phyloP scores from a whole-genome alignment of 1,140 invertebrate species.

The Chrysopa pallens region DNA sequence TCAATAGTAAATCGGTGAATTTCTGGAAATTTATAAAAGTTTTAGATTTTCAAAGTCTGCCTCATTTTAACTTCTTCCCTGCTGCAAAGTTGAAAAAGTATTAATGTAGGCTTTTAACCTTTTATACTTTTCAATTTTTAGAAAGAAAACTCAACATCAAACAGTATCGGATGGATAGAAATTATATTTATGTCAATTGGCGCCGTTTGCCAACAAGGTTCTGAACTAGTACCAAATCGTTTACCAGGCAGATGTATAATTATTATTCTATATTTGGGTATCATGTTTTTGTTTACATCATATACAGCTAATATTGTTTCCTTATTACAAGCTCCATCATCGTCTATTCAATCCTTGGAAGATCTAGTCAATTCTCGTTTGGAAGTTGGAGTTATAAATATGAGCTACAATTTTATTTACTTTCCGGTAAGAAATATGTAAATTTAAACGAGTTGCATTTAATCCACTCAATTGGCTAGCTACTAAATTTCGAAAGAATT shows the following conservation, averaged over 20 bases:
- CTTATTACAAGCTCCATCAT: slow-evolving; percentile 38
- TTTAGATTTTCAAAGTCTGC: too few species aligned
- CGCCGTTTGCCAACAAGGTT: slow-evolving; percentile 41
- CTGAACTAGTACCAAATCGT: slow-evolving; percentile 18
- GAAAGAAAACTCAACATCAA: not conserved
- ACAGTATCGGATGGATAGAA: not conserved
- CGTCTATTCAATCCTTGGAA: slow-evolving; percentile 32
- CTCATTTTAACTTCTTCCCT: too few species aligned
- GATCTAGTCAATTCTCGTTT: slow-evolving; percentile 40
- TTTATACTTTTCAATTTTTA: too few species aligned
- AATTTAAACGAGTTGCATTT: too few species aligned
- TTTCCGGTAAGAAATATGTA: slow-evolving; percentile 30
- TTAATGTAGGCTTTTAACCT: too few species aligned
- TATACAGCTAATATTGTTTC: slow-evolving; percentile 47
- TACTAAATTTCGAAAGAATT: too few species aligned
- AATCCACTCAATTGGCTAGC: too few species aligned
- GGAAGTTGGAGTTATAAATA: slow-evolving; percentile 37
- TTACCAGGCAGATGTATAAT: slow-evolving; percentile 25
- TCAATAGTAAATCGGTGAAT: too few species aligned
- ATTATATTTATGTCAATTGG: slow-evolving; percentile 24
- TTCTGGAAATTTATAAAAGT: too few species aligned
- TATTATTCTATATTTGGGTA: slow-evolving; percentile 27
- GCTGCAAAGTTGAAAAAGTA: too few species aligned
- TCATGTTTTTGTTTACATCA: slow-evolving; percentile 34
- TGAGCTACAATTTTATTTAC: slow-evolving; percentile 41